Evolutionary conservation across 2,797 vertebrate species (phyloP).

Genomic region (Chaetophractus vellerosus): DNA sequence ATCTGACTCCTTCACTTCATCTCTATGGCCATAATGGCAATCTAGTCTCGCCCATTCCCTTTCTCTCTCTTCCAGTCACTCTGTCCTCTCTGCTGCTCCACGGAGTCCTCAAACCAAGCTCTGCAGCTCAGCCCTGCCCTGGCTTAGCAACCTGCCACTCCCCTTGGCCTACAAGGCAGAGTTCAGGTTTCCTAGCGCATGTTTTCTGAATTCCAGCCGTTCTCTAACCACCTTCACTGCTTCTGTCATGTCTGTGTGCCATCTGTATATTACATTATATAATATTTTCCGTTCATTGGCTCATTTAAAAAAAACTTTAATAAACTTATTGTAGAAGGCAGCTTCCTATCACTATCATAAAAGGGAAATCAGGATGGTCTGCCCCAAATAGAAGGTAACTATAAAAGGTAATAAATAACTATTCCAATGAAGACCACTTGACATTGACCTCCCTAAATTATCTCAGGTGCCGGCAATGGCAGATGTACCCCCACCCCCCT

Average conservation of each 20-base stretch:
- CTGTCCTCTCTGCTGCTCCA: not conserved
- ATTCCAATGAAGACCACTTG: not conserved
- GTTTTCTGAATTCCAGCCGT: not conserved
- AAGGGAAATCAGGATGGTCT: not conserved
- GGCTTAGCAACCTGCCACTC: not conserved
- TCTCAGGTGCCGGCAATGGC: not conserved
- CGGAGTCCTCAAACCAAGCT: not conserved
- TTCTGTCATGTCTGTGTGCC: not conserved
- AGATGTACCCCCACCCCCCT: rapidly evolving
- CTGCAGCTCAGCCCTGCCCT: not conserved
- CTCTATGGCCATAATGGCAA: not conserved
- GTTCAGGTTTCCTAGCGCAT: not conserved
- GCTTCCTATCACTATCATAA: not conserved
- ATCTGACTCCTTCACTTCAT: not conserved
- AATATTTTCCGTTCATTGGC: not conserved
- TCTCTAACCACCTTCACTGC: not conserved
- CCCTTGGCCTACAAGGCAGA: not conserved
- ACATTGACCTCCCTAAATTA: not conserved
- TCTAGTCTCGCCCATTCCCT: not conserved
- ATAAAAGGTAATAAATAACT: not conserved
- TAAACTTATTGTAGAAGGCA: constrained; percentile 33
- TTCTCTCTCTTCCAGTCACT: not conserved
- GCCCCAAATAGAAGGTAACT: not conserved
- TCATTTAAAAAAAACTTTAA: not conserved
- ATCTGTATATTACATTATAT: not conserved